Percentiles rank a stretch among this genome's conserved stretches.
phyloP scores from a whole-genome alignment of 2,113 vertebrate species.

The Haemorhous mexicanus region DNA sequence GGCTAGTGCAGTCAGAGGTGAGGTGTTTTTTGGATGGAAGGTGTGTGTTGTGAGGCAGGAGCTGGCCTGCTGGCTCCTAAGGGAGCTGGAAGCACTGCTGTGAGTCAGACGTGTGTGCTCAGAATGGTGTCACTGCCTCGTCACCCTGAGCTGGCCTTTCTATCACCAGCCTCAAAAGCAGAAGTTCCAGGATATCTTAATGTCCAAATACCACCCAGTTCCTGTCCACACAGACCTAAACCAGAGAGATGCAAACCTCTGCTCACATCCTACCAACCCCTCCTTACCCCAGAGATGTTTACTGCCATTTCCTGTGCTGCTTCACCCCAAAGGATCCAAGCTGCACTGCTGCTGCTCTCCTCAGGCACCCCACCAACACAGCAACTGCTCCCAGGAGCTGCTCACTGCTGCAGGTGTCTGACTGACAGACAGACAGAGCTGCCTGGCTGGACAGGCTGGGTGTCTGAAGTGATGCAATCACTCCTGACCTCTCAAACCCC shows the following conservation, averaged over 20 bases:
- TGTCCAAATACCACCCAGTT: neutral
- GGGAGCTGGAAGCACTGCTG: neutral
- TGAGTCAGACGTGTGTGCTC: neutral
- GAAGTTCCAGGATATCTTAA: neutral
- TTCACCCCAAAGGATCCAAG: neutral
- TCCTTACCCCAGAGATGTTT: neutral
- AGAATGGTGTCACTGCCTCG: neutral
- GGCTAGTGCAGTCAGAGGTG: neutral
- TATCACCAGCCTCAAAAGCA: neutral
- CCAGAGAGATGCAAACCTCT: neutral
- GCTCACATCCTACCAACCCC: neutral
- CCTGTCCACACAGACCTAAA: neutral
- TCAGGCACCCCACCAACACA: accelerated
- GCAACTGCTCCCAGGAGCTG: accelerated
- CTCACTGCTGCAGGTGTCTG: accelerated
- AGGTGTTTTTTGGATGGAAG: neutral
- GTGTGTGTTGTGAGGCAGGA: neutral
- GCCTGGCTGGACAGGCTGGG: neutral
- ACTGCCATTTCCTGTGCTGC: neutral
- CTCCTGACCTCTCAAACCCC: neutral
- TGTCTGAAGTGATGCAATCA: neutral
- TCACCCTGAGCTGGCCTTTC: neutral
- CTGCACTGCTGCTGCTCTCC: neutral
- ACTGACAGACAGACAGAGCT: neutral
- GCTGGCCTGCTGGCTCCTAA: neutral